Evolutionary conservation across 1,140 invertebrate genomes (phyloP).

Genomic region (Protaetia brevitarsis): DNA sequence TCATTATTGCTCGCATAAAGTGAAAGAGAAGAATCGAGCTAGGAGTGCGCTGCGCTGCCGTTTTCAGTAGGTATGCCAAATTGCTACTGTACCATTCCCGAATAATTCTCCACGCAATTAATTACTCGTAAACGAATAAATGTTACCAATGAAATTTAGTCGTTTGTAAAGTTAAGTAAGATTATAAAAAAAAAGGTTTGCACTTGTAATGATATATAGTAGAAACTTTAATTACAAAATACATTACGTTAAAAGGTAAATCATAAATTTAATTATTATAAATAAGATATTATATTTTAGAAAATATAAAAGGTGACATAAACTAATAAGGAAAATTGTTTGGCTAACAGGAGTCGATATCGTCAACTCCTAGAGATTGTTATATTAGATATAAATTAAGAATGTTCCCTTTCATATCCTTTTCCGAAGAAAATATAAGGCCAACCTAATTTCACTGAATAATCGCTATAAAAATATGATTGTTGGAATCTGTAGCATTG

Average conservation of each 20-base stretch:
- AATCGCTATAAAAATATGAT: constrained; percentile 15
- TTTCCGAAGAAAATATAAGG: not conserved
- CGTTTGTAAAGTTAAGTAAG: no score
- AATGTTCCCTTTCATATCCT: not conserved
- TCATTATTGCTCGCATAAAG: constrained; percentile 36
- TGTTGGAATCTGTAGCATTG: not conserved
- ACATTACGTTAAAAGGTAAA: no score
- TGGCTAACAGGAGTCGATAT: not conserved
- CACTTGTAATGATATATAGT: no score
- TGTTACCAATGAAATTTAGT: no score
- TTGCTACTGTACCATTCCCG: not conserved
- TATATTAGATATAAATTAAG: no score
- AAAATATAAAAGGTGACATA: not conserved
- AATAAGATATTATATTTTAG: no score
- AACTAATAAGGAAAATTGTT: not conserved
- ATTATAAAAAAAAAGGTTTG: no score
- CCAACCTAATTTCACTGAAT: not conserved
- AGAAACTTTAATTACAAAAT: no score
- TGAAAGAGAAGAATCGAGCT: not conserved
- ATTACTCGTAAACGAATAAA: no score
- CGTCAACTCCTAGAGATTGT: not conserved
- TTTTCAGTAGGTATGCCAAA: not conserved
- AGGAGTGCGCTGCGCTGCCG: not conserved
- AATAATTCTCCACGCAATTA: no score
- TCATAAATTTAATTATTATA: no score